Percentiles rank a stretch among this genome's conserved stretches.
These are phyloP conservation scores for Dendrocopos noguchii DNA, from an alignment of 2,113 vertebrate species.

Conservation along the genomic window DNA sequence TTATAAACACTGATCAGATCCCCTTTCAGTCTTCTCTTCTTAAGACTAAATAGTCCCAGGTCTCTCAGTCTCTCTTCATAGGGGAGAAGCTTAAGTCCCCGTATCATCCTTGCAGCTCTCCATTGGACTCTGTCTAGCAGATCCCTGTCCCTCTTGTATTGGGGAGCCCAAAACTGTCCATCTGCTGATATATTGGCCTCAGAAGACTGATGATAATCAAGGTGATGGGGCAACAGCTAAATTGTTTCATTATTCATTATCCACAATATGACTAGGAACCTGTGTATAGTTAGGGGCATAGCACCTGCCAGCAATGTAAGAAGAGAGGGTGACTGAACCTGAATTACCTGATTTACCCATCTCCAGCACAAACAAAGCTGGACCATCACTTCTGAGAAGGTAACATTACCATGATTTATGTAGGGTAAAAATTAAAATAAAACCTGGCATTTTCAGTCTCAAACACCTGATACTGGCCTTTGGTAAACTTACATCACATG, in stretches of 20 bases:
- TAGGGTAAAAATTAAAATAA: neutral
- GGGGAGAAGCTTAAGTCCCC: no score
- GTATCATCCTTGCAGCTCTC: no score
- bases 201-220: neutral
- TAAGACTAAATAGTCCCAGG: no score
- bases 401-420: neutral
- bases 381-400: neutral
- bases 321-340: accelerated
- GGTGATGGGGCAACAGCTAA: neutral
- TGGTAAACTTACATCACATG: neutral
- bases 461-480: neutral
- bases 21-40: no score
- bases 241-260: neutral
- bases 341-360: neutral
- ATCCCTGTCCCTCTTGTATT: no score
- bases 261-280: neutral
- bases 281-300: neutral
- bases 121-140: no score
- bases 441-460: neutral
- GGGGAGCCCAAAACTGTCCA: neutral
- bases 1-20: no score
- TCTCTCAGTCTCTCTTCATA: no score
- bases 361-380: neutral
- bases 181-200: neutral
- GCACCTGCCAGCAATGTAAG: neutral